These are phyloP conservation scores for Cyclophora albipunctata DNA, from an alignment of 2,888 invertebrate genomes.

Conservation along the genomic window DNA sequence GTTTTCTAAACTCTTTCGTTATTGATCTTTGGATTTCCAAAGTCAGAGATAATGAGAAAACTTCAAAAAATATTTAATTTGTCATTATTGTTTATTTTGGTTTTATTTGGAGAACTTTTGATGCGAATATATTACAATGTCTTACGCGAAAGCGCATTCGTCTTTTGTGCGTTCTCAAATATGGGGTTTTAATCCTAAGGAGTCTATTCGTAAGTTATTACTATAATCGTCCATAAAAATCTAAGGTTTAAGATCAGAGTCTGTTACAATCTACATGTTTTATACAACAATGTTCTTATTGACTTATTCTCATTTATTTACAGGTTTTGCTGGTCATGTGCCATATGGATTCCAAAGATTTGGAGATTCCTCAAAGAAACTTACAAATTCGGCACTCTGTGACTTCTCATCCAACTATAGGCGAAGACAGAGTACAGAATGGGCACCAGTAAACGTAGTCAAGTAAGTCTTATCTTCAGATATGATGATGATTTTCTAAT, in stretches of 20 bases:
- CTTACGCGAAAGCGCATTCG: constrained; percentile 53
- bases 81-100: constrained; percentile 6
- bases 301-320: constrained; percentile 2
- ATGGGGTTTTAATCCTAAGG: constrained; percentile 62
- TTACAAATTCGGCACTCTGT: constrained; percentile 82
- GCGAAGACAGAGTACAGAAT: constrained; percentile 81
- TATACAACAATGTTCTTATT: neutral
- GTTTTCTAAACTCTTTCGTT: constrained; percentile 2
- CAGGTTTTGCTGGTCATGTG: constrained; percentile 80
- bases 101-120: constrained; percentile 3
- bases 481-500: too few relatives aligned
- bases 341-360: constrained; percentile 79
- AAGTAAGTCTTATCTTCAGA: constrained; percentile 46
- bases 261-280: neutral
- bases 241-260: neutral
- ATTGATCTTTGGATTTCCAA: constrained; percentile 3
- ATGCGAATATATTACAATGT: constrained; percentile 33
- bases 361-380: constrained; percentile 78
- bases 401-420: constrained; percentile 86
- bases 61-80: neutral
- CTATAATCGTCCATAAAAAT: neutral
- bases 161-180: constrained; percentile 65
- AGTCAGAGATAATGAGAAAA: neutral
- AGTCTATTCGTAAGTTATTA: constrained; percentile 52
- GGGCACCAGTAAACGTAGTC: constrained; percentile 81